Conservation (phyloP, 2,113 vertebrate species). For the Aphelocoma coerulescens region DNA sequence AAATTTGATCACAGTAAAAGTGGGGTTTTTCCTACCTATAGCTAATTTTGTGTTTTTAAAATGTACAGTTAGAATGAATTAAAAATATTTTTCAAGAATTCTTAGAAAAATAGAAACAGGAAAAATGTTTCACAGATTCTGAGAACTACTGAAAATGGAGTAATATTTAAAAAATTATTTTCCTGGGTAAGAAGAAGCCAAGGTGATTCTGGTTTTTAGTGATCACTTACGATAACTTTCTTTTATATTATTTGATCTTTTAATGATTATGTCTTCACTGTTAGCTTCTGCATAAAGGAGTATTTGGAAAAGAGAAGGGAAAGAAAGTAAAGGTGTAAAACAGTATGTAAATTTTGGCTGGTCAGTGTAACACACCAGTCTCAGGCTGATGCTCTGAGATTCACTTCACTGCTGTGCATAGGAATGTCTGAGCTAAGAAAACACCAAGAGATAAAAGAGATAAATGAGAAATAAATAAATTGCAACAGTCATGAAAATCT, state of each 20-base stretch:
- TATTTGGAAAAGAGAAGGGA: background rate
- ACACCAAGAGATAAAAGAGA: background rate
- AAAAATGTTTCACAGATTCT: background rate
- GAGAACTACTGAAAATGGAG: background rate
- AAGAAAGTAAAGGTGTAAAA: background rate
- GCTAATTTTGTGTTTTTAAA: background rate
- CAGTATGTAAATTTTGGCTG: background rate
- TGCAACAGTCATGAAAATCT: background rate
- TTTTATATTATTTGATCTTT: background rate
- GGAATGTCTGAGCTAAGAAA: background rate
- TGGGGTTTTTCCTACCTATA: background rate
- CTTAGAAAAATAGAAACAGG: background rate
- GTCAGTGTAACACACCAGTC: background rate
- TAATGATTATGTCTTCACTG: background rate
- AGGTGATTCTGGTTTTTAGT: background rate
- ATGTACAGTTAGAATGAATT: background rate
- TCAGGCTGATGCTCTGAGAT: background rate
- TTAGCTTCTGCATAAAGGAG: background rate
- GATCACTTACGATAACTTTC: accelerated
- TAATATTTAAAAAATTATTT: background rate
- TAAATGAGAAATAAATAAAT: background rate
- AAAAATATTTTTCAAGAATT: background rate
- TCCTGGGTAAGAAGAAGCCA: background rate
- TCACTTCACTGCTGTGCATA: background rate
- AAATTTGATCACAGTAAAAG: background rate